Percentiles rank a stretch among this genome's conserved stretches.
Evolutionary conservation across 2,888 invertebrate species (phyloP).

Genomic region (Agriotes lineatus): DNA sequence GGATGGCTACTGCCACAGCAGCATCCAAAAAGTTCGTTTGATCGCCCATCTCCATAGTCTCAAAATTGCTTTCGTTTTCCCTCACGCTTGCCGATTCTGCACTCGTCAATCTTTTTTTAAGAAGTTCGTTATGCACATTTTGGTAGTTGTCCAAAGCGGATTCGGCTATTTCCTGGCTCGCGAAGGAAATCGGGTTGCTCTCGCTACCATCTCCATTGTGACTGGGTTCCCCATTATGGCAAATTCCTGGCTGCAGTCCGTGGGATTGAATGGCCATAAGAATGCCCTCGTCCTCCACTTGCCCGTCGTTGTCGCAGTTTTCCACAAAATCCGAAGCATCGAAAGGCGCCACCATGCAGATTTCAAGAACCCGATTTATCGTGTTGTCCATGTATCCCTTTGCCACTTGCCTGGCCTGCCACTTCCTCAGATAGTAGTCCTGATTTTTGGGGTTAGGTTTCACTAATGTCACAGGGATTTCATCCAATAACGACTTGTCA

Average conservation of each 20-base stretch:
- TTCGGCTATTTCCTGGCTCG: conserved; percentile 47
- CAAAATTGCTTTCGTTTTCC: conserved; percentile 19
- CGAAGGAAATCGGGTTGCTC: conserved; percentile 1
- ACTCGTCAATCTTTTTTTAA: conserved; percentile 48
- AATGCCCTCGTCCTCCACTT: conserved; percentile 79
- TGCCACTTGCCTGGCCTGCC: conserved; percentile 77
- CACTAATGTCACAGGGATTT: conserved; percentile 60
- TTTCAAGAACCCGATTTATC: conserved; percentile 76
- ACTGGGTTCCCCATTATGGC: conserved; percentile 54
- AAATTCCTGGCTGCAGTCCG: conserved; percentile 69
- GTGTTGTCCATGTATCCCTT: conserved; percentile 78
- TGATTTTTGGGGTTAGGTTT: conserved; percentile 56
- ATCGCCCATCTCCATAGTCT: conserved; percentile 51
- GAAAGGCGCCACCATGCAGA: conserved; percentile 69
- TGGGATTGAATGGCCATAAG: conserved; percentile 81
- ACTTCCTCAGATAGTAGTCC: conserved; percentile 66
- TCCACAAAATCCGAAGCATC: conserved; percentile 70
- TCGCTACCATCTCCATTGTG: conserved; percentile 9
- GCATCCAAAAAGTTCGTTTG: conserved; percentile 75
- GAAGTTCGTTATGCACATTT: conserved; percentile 55
- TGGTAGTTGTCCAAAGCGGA: conserved; percentile 55
- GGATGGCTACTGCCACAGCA: conserved; percentile 81
- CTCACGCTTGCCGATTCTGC: conserved; percentile 14
- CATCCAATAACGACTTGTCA: conserved; percentile 49
- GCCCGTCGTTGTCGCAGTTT: conserved; percentile 69